Evolutionary conservation across 1,140 invertebrate species (phyloP), one percentile per base, ranked within the genome.

Genomic region (Andrena cerasifolii): DNA sequence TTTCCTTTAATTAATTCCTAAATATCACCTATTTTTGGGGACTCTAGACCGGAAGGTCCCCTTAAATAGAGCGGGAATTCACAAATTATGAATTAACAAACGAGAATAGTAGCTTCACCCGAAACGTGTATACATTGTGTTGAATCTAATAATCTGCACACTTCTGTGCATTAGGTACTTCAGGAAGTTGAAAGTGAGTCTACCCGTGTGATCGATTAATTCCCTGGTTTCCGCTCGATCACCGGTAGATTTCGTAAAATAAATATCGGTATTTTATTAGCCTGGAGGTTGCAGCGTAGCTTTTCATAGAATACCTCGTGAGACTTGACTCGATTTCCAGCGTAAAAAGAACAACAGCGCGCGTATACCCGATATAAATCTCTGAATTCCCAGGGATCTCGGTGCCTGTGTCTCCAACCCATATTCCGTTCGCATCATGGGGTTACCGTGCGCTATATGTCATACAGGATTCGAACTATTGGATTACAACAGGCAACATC

Each of bases 391-490:
- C 45, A 62, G 59, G 26, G 68, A 66, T 28, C 77, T 58, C 33
- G 18, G 61, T 28, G 62, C 66, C 72, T 54, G 78, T 59, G 68
- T 63, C 65, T 51, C 26, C 28, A 62, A 73, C 71, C 62, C 61
- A 51, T 72, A 62, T 80, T 74, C 77, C 77, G 47, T 63, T 79
- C 78, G 70, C 40, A 80, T 80, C 78, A 68, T 65, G 21, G 54
- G n/a, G 71, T 68, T 78, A 72, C 67, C 49, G 24, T 80, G 51
- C 54, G 45, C 40, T 78, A 36, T 36, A 73, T 24, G 70, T 80
- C 78, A 51, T 47, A 24, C 31, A 65, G 70, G 62, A 80, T 82
- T 61, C 70, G 73, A 82, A 82, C 79, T 82, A 82, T 82, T 82
- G 71, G 78, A 82, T 82, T 80, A 80, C 78, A 82, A 67, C 78